Evolutionary conservation across 53 echinoderm and acorn worm species (phyloP), one percentile per base, ranked within the genome.

Genomic region (Paelopatides confundens): DNA sequence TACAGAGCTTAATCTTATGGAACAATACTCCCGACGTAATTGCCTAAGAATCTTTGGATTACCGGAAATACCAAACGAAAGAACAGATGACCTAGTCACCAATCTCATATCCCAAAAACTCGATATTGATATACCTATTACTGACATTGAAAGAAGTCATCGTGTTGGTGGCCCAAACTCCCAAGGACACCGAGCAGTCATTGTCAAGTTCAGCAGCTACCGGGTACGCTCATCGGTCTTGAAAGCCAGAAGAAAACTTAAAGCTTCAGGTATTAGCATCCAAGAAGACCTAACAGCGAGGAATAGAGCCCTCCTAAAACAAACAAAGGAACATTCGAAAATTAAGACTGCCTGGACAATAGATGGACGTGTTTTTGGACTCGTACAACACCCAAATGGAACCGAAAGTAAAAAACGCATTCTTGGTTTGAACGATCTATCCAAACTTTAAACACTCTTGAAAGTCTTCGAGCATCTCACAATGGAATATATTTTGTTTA

Each of bases 131-230:
- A 3, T 82, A 62, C 26, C 62, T 31, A 9, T 47, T 13, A 0
- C 27, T 1, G 62, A 82, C 37, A 82, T 82, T 31, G 82, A 82
- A 1, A 29, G 82, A 12, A 62, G 35, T 10, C 82, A 82, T 33
- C 27, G 82, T n/a, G 33, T 63, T 18, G 63, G 63, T 58, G 58
- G 58, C 18, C 54, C 58, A 0, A 28, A 82, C 82, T 17, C 1
- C 21, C 17, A 63, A 30, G 36, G 82, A 4, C 5, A 6, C 5
- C 32, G 62, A 30, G 33, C 82, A 13, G 31, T 82, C 15, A 82
- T 82, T 29, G 62, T 82, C 31, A 82, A 82, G 35, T 82, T 58
- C 47, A 82, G 30, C 12, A 62, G 23, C 54, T 82, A 82, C 36
- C 54, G 5, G 21, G 31, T 17, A 27, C 32, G 34, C 32, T 62